phyloP scores from a whole-genome alignment of 2,797 vertebrate genomes.

The Thripadectes ignobilis region DNA sequence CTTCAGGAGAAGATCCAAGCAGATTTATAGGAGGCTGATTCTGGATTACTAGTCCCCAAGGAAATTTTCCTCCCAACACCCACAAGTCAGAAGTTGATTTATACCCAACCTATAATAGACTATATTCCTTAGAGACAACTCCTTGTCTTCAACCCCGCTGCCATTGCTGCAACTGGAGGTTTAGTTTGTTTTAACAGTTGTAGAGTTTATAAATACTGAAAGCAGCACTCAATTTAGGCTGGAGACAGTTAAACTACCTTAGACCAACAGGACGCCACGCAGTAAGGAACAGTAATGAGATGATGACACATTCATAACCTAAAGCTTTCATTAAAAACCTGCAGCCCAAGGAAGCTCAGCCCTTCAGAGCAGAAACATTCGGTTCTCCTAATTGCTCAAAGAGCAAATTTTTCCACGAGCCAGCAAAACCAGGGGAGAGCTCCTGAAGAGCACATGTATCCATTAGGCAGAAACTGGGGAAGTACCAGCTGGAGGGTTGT shows the following conservation, averaged over 20 bases:
- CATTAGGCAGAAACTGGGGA: background rate
- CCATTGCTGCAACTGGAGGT: background rate
- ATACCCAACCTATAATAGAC: slow-evolving; percentile 26
- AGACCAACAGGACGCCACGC: background rate
- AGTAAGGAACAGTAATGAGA: background rate
- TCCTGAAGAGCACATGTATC: background rate
- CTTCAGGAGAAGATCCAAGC: slow-evolving; percentile 42
- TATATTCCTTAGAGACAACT: slow-evolving; percentile 9
- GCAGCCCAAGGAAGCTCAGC: background rate
- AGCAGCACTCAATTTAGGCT: slow-evolving; percentile 2
- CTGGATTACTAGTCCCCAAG: slow-evolving; percentile 58
- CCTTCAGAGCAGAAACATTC: background rate
- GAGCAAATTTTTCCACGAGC: background rate
- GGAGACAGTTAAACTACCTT: slow-evolving; percentile 12
- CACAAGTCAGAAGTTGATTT: slow-evolving; percentile 50
- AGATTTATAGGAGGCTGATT: slow-evolving; percentile 54
- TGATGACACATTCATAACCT: slow-evolving; percentile 14
- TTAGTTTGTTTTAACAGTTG: slow-evolving; percentile 3
- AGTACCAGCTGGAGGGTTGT: background rate
- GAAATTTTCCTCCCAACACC: slow-evolving; percentile 60
- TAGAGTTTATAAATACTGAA: slow-evolving; percentile 31
- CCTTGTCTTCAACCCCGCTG: background rate
- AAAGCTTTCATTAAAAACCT: slow-evolving; percentile 5
- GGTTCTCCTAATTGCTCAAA: background rate
- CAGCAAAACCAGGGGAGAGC: background rate